phyloP scores from a whole-genome alignment of 1,140 invertebrate species.

The Microplitis mediator region DNA sequence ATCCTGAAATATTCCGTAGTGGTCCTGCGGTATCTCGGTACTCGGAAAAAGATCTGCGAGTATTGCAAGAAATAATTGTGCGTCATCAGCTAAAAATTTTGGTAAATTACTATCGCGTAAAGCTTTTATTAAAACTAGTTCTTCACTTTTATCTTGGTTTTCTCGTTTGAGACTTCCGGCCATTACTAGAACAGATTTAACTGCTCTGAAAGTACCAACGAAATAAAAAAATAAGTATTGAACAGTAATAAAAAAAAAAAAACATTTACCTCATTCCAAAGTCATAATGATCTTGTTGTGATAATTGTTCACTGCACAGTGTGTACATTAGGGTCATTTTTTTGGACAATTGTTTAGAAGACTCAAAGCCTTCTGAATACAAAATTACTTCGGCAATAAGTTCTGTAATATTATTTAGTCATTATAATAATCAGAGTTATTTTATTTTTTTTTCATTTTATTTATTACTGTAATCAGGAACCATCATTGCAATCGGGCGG shows the following conservation, averaged over 20 bases:
- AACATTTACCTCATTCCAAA: conserved; percentile 82
- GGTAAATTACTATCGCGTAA: conserved; percentile 90
- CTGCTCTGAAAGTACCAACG: conserved; percentile 50
- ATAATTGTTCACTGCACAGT: conserved; percentile 88
- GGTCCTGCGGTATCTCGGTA: conserved; percentile 75
- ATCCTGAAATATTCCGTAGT: conserved; percentile 75
- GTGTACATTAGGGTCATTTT: conserved; percentile 95
- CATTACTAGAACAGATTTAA: conserved; percentile 78
- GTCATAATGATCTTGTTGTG: conserved; percentile 92
- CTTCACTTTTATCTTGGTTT: conserved; percentile 80
- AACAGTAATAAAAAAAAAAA: conserved; percentile 6
- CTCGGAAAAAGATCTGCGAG: conserved; percentile 89
- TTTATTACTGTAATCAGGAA: conserved; percentile 7
- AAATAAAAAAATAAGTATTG: background rate
- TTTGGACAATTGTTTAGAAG: conserved; percentile 80
- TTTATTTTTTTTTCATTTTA: background rate
- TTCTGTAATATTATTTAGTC: conserved; percentile 58
- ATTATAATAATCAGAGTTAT: background rate
- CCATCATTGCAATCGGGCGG: conserved; percentile 97
- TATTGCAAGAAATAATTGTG: conserved; percentile 83
- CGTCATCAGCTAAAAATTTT: conserved; percentile 88
- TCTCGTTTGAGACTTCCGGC: conserved; percentile 86
- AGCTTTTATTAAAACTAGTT: conserved; percentile 80
- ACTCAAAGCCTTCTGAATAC: conserved; percentile 91
- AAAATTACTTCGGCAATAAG: conserved; percentile 91